Evolutionary conservation across 2,797 vertebrate genomes (phyloP).

Genomic region (Cryptoblepharus egeriae): DNA sequence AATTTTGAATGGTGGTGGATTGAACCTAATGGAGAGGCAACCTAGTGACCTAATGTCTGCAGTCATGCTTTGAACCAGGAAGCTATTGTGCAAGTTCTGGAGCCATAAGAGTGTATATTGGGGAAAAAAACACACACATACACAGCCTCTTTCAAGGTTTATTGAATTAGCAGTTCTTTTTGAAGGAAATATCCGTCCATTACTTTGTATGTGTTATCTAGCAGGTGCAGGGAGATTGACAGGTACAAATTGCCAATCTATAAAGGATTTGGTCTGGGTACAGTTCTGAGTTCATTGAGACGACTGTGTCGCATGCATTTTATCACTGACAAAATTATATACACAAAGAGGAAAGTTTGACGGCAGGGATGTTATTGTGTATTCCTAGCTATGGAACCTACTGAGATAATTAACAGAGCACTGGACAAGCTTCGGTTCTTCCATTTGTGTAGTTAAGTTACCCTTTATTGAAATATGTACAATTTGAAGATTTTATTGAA

Average conservation of each 20-base stretch:
- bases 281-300: constrained; percentile 66
- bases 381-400: constrained; percentile 53
- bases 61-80: not conserved
- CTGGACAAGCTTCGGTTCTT: constrained; percentile 36
- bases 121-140: too few relatives aligned
- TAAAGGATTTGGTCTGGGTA: constrained; percentile 62
- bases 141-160: constrained; percentile 63
- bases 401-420: constrained; percentile 53
- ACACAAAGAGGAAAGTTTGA: constrained; percentile 57
- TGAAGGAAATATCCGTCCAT: constrained; percentile 73
- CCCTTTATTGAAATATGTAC: constrained; percentile 48
- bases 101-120: not conserved
- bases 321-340: constrained; percentile 64
- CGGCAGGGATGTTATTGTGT: constrained; percentile 45
- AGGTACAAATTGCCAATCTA: constrained; percentile 68
- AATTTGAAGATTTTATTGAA: too few relatives aligned
- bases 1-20: not conserved
- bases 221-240: constrained; percentile 73
- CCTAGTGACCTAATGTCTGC: not conserved
- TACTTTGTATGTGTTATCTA: constrained; percentile 70
- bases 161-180: constrained; percentile 72
- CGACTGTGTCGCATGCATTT: constrained; percentile 58
- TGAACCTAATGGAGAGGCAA: not conserved
- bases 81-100: not conserved
- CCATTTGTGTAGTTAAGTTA: constrained; percentile 44